These are phyloP conservation scores for Opisthocomus hoazin DNA, from an alignment of 2,113 vertebrate genomes.

Conservation along the genomic window DNA sequence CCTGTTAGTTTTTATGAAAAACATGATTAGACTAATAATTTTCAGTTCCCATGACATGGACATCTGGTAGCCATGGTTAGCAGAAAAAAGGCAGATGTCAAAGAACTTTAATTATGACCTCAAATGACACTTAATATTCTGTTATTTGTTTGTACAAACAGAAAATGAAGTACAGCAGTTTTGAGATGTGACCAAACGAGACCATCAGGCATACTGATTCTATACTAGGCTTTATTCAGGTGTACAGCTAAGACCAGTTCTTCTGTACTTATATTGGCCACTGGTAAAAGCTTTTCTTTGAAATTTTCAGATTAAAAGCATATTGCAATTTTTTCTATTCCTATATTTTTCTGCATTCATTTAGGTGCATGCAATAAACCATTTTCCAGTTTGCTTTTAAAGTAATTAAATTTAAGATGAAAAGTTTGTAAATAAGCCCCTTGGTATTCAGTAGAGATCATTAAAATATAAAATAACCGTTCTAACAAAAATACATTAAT, in stretches of 20 bases:
- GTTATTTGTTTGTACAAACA: background rate
- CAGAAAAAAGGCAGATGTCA: conserved; percentile 55
- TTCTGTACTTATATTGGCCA: background rate
- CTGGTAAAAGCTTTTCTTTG: background rate
- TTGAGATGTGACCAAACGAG: background rate
- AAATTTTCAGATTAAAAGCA: background rate
- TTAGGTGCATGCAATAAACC: background rate
- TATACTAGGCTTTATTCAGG: background rate
- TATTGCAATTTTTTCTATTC: background rate
- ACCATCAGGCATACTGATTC: background rate
- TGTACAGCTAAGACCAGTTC: background rate
- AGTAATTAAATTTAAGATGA: background rate
- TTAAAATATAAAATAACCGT: background rate
- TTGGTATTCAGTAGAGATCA: background rate
- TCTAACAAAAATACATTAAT: background rate
- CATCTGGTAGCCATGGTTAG: conserved; percentile 47
- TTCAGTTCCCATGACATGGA: conserved; percentile 29
- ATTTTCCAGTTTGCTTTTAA: background rate
- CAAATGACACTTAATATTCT: conserved; percentile 42
- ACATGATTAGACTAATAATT: conserved; percentile 40
- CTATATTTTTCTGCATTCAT: background rate
- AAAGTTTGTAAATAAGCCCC: background rate
- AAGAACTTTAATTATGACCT: conserved; percentile 56
- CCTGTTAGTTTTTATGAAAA: conserved; percentile 44
- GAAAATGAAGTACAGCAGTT: background rate